phyloP scores from a whole-genome alignment of 1,140 invertebrate species.

The Homalodisca vitripennis region DNA sequence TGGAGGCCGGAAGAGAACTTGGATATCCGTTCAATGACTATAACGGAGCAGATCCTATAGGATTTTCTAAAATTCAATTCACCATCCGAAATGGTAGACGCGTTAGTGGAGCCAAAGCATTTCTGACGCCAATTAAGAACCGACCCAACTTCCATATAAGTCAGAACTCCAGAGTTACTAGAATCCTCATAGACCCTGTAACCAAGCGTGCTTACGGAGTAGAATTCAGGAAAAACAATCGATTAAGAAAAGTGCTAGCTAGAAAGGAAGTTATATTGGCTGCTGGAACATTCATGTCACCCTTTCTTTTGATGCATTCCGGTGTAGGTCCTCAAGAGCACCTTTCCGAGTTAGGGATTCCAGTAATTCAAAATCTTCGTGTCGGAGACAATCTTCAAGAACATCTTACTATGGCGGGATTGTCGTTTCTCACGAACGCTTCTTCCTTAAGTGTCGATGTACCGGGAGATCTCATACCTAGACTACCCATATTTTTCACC shows the following conservation, averaged over 20 bases:
- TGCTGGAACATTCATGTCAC: slow-evolving; percentile 59
- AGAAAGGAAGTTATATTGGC: slow-evolving; percentile 60
- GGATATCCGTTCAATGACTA: slow-evolving; percentile 66
- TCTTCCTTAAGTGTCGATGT: slow-evolving; percentile 61
- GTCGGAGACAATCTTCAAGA: slow-evolving; percentile 82
- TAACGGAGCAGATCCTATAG: slow-evolving; percentile 57
- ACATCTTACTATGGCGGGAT: slow-evolving; percentile 66
- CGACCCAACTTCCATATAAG: slow-evolving; percentile 66
- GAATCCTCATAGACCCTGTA: slow-evolving; percentile 67
- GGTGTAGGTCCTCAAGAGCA: slow-evolving; percentile 63
- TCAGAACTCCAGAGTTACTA: slow-evolving; percentile 56
- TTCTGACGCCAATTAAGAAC: slow-evolving; percentile 53
- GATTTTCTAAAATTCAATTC: slow-evolving; percentile 51
- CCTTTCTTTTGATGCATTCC: slow-evolving; percentile 64
- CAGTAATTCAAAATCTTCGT: slow-evolving; percentile 61
- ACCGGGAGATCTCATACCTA: slow-evolving; percentile 4
- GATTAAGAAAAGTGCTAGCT: slow-evolving; percentile 48
- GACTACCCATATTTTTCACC: slow-evolving; percentile 67
- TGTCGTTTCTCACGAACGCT: slow-evolving; percentile 63
- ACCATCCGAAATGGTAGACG: slow-evolving; percentile 54
- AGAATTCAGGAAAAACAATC: slow-evolving; percentile 52
- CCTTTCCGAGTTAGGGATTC: slow-evolving; percentile 52
- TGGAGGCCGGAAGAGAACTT: slow-evolving; percentile 59
- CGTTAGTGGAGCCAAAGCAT: slow-evolving; percentile 57
- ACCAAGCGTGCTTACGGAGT: slow-evolving; percentile 64